Percentiles rank a stretch among this genome's conserved stretches.
Conservation (phyloP, 35 echinoderm and acorn worm genomes). For the Ophiothrix spiculata region DNA sequence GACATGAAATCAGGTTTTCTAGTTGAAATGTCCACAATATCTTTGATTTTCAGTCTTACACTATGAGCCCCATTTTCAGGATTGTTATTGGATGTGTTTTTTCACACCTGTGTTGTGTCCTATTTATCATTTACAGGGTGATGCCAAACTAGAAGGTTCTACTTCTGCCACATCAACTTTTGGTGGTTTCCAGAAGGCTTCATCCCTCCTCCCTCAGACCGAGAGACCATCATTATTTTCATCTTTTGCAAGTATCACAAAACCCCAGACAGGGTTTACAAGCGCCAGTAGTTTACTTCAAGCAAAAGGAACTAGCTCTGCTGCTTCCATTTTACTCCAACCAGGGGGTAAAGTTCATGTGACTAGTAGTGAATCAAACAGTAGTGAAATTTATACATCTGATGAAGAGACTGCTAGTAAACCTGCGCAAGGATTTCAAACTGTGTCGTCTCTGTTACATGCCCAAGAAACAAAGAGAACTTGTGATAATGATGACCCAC, state of each 20-base stretch:
- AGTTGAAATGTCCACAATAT: too few relatives aligned
- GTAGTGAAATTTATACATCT: neutral
- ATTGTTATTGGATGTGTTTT: too few relatives aligned
- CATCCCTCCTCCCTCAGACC: conserved; percentile 33
- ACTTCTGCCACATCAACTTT: neutral
- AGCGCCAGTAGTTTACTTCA: neutral
- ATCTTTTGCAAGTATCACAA: neutral
- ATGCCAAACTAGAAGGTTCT: neutral
- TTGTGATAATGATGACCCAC: too few relatives aligned
- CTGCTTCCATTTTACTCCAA: neutral
- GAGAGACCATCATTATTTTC: neutral
- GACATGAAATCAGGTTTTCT: too few relatives aligned
- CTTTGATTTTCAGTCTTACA: too few relatives aligned
- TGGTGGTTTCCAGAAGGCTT: conserved; percentile 51
- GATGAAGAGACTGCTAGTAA: neutral
- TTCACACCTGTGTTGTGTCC: too few relatives aligned
- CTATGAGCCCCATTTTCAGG: too few relatives aligned
- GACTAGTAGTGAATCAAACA: neutral
- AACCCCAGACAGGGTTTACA: neutral
- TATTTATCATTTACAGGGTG: neutral
- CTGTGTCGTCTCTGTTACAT: neutral
- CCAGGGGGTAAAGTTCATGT: neutral
- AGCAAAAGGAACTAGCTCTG: neutral
- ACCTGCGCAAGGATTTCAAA: conserved; percentile 6
- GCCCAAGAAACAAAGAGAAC: too few relatives aligned